Conservation (phyloP, 2,113 vertebrate species). For the Phyllostomus hastatus region DNA sequence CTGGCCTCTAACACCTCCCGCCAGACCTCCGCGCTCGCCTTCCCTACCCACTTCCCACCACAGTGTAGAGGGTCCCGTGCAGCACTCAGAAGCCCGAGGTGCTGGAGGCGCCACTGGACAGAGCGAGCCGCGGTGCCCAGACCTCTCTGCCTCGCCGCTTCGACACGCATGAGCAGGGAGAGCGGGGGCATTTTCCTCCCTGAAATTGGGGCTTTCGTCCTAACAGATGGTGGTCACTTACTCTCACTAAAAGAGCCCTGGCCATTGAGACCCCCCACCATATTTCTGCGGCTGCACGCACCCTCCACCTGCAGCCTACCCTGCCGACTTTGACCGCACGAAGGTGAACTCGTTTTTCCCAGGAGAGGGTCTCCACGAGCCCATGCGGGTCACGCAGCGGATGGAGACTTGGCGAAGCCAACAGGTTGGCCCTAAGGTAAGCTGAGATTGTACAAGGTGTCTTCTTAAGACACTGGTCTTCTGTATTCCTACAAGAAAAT, state of each 20-base stretch:
- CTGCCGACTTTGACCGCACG: background rate
- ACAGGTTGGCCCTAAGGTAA: background rate
- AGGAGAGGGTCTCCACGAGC: background rate
- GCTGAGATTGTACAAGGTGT: background rate
- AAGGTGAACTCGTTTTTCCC: background rate
- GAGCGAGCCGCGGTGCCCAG: too few species aligned
- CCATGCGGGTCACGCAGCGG: background rate
- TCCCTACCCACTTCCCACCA: background rate
- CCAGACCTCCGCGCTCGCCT: fast-evolving
- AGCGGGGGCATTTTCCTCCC: background rate
- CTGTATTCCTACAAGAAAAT: background rate
- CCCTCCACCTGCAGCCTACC: background rate
- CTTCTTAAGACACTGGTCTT: background rate
- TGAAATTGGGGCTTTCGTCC: background rate
- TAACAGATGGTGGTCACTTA: background rate
- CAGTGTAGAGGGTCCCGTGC: background rate
- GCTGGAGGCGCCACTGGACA: background rate
- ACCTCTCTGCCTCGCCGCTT: background rate
- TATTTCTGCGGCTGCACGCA: background rate
- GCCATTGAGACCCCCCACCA: background rate
- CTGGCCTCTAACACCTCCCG: background rate
- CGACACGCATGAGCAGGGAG: background rate
- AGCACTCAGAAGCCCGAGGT: background rate
- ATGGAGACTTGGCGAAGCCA: background rate
- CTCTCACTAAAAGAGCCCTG: background rate